Percentiles rank a stretch among this genome's conserved stretches.
These are phyloP conservation scores for Dusona sp. DNA, from an alignment of 2,888 invertebrate genomes.

Conservation along the genomic window DNA sequence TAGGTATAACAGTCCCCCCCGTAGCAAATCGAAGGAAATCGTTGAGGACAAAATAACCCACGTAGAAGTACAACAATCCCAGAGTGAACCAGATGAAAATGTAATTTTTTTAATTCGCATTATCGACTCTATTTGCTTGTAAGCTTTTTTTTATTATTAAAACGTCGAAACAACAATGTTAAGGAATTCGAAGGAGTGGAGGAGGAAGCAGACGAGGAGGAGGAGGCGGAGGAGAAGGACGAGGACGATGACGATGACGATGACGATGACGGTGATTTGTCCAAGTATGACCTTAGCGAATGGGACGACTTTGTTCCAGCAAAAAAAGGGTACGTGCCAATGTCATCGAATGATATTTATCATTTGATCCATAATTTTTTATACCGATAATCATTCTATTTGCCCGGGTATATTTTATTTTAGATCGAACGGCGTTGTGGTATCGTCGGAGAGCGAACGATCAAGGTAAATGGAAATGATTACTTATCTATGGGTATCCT, in stretches of 20 bases:
- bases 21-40: constrained; percentile 77
- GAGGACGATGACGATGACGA: constrained; percentile 86
- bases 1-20: constrained; percentile 79
- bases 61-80: constrained; percentile 69
- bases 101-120: constrained; percentile 62
- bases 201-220: no score
- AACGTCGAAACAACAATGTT: constrained; percentile 41
- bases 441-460: constrained; percentile 77
- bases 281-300: constrained; percentile 87
- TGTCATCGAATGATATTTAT: neutral
- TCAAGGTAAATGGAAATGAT: constrained; percentile 79
- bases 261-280: constrained; percentile 86
- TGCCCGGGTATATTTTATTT: neutral
- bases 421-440: constrained; percentile 79
- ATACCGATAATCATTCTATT: neutral
- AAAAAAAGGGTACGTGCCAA: constrained; percentile 79
- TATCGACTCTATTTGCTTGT: neutral
- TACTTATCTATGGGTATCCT: neutral
- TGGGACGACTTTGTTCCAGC: constrained; percentile 85
- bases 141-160: neutral
- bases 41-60: constrained; percentile 72
- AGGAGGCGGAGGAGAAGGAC: constrained; percentile 85
- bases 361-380: neutral
- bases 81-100: constrained; percentile 75
- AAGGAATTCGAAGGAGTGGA: constrained; percentile 83